Evolutionary conservation across 2,888 invertebrate species (phyloP), one percentile per base, ranked within the genome.

Genomic region (Drosophila affinis): DNA sequence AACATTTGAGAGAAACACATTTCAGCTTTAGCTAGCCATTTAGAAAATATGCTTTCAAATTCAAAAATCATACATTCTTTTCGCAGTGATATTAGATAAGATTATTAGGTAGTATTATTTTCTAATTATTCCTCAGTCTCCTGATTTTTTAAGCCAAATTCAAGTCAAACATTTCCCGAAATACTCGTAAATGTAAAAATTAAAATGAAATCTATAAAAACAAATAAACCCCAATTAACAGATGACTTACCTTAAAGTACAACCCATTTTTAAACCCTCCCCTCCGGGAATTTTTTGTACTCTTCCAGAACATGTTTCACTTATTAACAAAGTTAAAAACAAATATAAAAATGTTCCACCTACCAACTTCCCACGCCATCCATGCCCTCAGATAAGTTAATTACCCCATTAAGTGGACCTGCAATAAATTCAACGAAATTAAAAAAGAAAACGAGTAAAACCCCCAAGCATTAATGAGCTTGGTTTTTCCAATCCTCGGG

Each of bases 351-450:
- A n/a, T 14, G 6, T 34, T n/a, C 59, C 49, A 34, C 71, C 60
- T 44, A 29, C 59, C 21, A 18, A 72, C 72, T 51, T 70, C 49
- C 45, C 27, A 34, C 12, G 12, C 34, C 34, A 12, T 34, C 12
- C 14, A 12, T 34, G 5, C 34, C 44, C 18, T 27, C 72, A 51
- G 67, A 67, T 71, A 67, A 72, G 67, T 71, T 71, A 67, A 67
- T 67, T 67, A 67, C 72, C 72, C 45, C 72, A 67, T 67, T 67
- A 67, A 72, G 72, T 67, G 71, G 60, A 71, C 67, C 67, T 51
- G 67, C 34, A 49, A 72, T 71, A 59, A 34, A 67, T 34, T 21
- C 34, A 18, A 17, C 53, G 18, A 18, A 53, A 53, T 18, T 18
- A 53, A 53, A 9, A 53, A 18, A 52, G 12, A 17, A 10, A 52